Evolutionary conservation across 2,888 invertebrate genomes (phyloP).

Genomic region (Podotricha telesiphe): DNA sequence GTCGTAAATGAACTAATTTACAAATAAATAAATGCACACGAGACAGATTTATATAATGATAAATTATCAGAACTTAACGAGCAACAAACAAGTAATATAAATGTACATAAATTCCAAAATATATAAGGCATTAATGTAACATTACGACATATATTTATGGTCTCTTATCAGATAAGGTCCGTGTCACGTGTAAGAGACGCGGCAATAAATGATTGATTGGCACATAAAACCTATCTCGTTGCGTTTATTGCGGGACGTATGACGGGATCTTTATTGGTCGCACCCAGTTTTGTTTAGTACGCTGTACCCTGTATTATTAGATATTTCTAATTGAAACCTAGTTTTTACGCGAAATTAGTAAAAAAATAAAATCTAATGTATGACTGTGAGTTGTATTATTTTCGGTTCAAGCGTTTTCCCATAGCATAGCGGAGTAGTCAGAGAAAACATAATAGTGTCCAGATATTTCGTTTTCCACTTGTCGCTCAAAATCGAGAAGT

Average conservation of each 20-base stretch:
- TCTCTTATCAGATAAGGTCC: slow-evolving; percentile 35
- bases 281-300: slow-evolving; percentile 17
- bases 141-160: slow-evolving; percentile 38
- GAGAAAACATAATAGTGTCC: too few relatives aligned
- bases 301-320: too few relatives aligned
- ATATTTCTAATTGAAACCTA: not conserved
- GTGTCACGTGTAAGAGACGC: slow-evolving; percentile 41
- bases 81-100: slow-evolving; percentile 23
- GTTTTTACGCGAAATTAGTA: not conserved
- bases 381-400: not conserved
- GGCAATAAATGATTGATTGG: slow-evolving; percentile 44
- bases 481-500: too few relatives aligned
- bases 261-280: slow-evolving; percentile 29
- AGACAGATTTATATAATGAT: slow-evolving; percentile 22
- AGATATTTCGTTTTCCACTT: too few relatives aligned
- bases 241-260: slow-evolving; percentile 37
- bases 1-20: slow-evolving; percentile 6
- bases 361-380: not conserved
- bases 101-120: slow-evolving; percentile 40
- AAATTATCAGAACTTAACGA: slow-evolving; percentile 25
- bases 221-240: slow-evolving; percentile 41
- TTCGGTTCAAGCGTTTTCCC: too few relatives aligned
- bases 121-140: slow-evolving; percentile 35
- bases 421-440: too few relatives aligned
- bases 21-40: not conserved